Percentiles rank a stretch among this genome's conserved stretches.
Conservation (phyloP, 64 coral and sea anemone species). For the Stylophora pistillata region DNA sequence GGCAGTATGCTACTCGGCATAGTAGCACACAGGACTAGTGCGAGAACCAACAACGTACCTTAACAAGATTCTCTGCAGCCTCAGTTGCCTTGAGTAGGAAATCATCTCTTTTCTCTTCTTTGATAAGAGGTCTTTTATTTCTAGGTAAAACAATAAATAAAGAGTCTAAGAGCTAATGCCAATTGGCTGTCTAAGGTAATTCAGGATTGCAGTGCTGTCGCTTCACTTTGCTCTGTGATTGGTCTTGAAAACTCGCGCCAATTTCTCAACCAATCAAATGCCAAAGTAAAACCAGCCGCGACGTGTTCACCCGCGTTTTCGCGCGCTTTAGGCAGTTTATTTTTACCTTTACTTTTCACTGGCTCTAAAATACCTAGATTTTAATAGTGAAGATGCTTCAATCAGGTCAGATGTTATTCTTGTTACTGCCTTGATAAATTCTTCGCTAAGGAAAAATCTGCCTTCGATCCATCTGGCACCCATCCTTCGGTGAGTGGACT, state of each 20-base stretch:
- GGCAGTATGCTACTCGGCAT: background rate
- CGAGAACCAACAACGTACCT: background rate
- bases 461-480: background rate
- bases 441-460: background rate
- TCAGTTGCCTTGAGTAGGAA: slow-evolving; percentile 10
- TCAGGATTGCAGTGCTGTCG: too few relatives aligned
- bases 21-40: background rate
- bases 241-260: too few relatives aligned
- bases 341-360: too few relatives aligned
- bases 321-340: too few relatives aligned
- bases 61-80: slow-evolving; percentile 32
- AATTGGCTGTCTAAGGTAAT: too few relatives aligned
- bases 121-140: background rate
- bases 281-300: too few relatives aligned
- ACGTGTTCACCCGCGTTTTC: too few relatives aligned
- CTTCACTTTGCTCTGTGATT: too few relatives aligned
- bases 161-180: too few relatives aligned
- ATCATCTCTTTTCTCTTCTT: background rate
- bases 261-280: too few relatives aligned
- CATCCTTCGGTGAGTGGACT: background rate
- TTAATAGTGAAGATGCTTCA: background rate
- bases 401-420: slow-evolving; percentile 44
- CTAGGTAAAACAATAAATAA: background rate
- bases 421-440: slow-evolving; percentile 10
- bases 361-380: slow-evolving; percentile 3